Percentiles rank a stretch among this genome's conserved stretches.
These are phyloP conservation scores for Tachina grossa DNA, from an alignment of 2,888 invertebrate genomes.

Conservation along the genomic window DNA sequence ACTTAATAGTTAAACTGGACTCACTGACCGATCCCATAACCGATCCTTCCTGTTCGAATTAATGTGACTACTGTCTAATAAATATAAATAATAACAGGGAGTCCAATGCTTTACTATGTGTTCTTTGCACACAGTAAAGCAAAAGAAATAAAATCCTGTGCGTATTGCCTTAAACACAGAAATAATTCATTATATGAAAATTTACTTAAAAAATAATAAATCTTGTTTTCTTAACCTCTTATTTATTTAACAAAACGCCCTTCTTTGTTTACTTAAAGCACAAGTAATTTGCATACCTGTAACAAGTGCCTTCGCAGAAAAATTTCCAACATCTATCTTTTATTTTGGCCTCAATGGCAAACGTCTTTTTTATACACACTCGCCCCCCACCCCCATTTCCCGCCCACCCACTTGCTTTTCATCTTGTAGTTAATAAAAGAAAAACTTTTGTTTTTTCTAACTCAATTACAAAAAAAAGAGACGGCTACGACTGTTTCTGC, in stretches of 20 bases:
- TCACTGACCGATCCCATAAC: no score
- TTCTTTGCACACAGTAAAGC: not conserved
- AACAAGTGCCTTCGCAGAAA: slow-evolving; percentile 20
- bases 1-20: no score
- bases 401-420: not conserved
- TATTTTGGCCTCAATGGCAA: not conserved
- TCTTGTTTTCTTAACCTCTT: slow-evolving; percentile 36
- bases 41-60: no score
- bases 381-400: not conserved
- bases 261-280: slow-evolving; percentile 35
- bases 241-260: slow-evolving; percentile 40
- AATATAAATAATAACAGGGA: no score
- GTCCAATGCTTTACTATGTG: no score
- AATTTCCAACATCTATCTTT: slow-evolving; percentile 1
- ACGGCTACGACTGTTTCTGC: slow-evolving; percentile 79
- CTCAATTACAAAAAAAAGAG: slow-evolving; percentile 74
- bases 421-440: slow-evolving; percentile 67
- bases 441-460: slow-evolving; percentile 75
- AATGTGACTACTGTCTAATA: no score
- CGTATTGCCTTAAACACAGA: not conserved
- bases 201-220: slow-evolving; percentile 61
- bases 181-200: slow-evolving; percentile 51
- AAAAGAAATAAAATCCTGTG: not conserved
- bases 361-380: not conserved
- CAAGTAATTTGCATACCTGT: slow-evolving; percentile 51